These are phyloP conservation scores for Misgurnus anguillicaudatus DNA, from an alignment of 2,113 vertebrate genomes.

Conservation along the genomic window DNA sequence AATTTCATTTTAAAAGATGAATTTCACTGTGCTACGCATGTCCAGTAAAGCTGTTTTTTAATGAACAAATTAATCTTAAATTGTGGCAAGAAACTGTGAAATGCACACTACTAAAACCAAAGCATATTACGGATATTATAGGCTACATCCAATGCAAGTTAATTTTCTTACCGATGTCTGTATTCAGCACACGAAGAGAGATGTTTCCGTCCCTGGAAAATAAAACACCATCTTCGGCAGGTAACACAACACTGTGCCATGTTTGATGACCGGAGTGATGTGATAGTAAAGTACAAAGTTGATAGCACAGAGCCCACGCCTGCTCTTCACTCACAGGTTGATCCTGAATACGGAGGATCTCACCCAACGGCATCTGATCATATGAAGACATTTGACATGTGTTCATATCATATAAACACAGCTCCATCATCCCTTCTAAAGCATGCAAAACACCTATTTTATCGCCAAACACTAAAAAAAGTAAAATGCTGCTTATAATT, in stretches of 20 bases:
- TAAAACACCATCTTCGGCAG: slow-evolving; percentile 37
- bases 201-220: slow-evolving; percentile 53
- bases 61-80: too few relatives aligned
- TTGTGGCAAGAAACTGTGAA: too few relatives aligned
- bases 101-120: too few relatives aligned
- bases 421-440: slow-evolving; percentile 34
- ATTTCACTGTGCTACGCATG: too few relatives aligned
- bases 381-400: too few relatives aligned
- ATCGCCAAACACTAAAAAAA: background rate
- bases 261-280: background rate
- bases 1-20: too few relatives aligned
- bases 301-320: slow-evolving; percentile 61
- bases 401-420: background rate
- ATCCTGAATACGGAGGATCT: slow-evolving; percentile 50
- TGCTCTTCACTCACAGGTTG: slow-evolving; percentile 60
- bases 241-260: slow-evolving; percentile 26
- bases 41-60: too few relatives aligned
- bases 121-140: too few relatives aligned
- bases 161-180: slow-evolving; percentile 16
- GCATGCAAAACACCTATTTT: slow-evolving; percentile 20
- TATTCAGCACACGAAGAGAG: slow-evolving; percentile 6
- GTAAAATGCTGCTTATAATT: background rate
- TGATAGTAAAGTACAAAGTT: slow-evolving; percentile 47
- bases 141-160: too few relatives aligned
- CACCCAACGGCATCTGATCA: slow-evolving; percentile 45